A percentile compares a stretch with the other conserved stretches of the same genome.
Evolutionary conservation across 2,888 invertebrate genomes (phyloP).

Genomic region (Spatulosminthurus flaviceps): DNA sequence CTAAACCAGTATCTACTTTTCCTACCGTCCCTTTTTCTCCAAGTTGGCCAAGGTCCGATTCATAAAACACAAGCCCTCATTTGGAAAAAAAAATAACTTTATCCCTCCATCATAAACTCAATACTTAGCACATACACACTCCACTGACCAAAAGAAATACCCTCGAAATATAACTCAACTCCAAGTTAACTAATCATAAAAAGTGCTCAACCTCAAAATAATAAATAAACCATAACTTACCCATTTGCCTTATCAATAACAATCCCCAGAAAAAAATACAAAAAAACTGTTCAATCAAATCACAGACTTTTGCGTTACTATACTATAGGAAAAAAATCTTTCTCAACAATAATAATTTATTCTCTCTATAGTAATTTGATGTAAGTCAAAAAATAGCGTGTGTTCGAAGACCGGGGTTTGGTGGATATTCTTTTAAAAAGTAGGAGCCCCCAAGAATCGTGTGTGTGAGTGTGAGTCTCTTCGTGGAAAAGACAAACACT

Average conservation of each 20-base stretch:
- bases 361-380: no score
- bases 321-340: no score
- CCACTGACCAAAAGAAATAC: neutral
- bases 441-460: neutral
- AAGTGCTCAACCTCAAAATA: neutral
- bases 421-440: neutral
- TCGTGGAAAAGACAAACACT: conserved; percentile 26
- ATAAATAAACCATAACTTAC: conserved; percentile 4
- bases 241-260: conserved; percentile 3
- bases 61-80: conserved; percentile 35
- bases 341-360: no score
- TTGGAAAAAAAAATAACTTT: conserved; percentile 32
- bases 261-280: neutral
- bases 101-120: conserved; percentile 6
- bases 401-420: no score
- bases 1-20: neutral
- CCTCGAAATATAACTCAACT: neutral
- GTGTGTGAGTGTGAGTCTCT: conserved; percentile 4
- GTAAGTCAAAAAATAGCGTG: no score
- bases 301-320: no score
- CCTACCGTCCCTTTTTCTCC: neutral
- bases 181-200: no score
- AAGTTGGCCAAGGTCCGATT: conserved; percentile 39
- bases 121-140: no score
- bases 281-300: no score